A percentile compares a stretch with the other conserved stretches of the same genome.
Conservation (phyloP, 2,888 invertebrate genomes). For the Agrypnus murinus region DNA sequence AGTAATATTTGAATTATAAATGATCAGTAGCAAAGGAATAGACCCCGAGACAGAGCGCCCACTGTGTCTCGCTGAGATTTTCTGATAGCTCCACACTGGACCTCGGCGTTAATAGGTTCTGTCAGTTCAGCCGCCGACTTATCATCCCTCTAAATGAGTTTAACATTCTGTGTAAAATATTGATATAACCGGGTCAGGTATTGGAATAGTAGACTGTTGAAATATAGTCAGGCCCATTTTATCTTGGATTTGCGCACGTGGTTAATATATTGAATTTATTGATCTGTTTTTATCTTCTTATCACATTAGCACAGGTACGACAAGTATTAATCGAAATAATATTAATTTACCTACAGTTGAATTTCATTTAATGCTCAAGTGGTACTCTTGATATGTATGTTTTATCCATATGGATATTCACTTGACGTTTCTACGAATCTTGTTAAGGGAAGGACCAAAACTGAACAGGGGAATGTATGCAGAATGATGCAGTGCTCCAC, state of each 20-base stretch:
- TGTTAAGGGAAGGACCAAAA: background rate
- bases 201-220: conserved; percentile 9
- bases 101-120: conserved; percentile 67
- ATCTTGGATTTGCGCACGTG: conserved; percentile 11
- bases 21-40: conserved; percentile 63
- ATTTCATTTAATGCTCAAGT: too few species aligned
- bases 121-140: conserved; percentile 63
- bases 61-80: conserved; percentile 55
- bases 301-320: conserved; percentile 11
- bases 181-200: conserved; percentile 52
- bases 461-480: conserved; percentile 21
- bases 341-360: conserved; percentile 26
- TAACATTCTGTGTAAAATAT: conserved; percentile 65
- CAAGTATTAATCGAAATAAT: conserved; percentile 38
- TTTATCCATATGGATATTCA: conserved; percentile 37
- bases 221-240: conserved; percentile 20
- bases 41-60: conserved; percentile 56
- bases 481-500: conserved; percentile 58
- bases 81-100: conserved; percentile 58
- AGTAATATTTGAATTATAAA: conserved; percentile 67
- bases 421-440: conserved; percentile 14
- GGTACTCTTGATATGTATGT: too few species aligned
- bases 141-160: conserved; percentile 60
- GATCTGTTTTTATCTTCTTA: conserved; percentile 41
- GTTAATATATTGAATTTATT: conserved; percentile 10